Evolutionary conservation across 2,113 vertebrate species (phyloP), one percentile per base, ranked within the genome.

Genomic region (Microtus montanus): DNA sequence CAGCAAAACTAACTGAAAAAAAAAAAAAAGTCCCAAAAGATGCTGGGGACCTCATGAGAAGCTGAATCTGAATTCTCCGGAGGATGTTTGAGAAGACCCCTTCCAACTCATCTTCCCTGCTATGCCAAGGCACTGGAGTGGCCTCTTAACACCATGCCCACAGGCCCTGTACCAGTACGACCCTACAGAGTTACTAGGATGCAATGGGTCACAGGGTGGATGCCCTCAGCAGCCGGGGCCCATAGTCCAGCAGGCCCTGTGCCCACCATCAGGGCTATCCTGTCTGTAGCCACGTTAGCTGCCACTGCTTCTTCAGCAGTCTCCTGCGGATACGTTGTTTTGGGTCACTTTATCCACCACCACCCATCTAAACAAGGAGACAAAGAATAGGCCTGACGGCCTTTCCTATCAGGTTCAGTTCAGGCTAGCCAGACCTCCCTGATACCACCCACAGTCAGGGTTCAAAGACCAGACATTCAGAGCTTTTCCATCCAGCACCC

Each of bases 311-410:
- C 28, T 30, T 74, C 26, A 66, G 68, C 22, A 24, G 44, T 91
- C 79, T 89, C 95, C 91, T 73, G 68, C 70, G 89, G 35, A 71
- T 41, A 92, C 28, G 73, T 41, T 78, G 94, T 95, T 87, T 38
- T 58, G 77, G 54, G 82, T 91, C 35, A 74, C 44, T 88, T 91
- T 95, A 96, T 91, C 92, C 9, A 78, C 41, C 73, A 78, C 52
- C 26, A 15, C 64, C 49, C 75, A 24, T 92, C 75, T 84, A 92
- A 92, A 96, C 19, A 33, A 92, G 38, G 33, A 54, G 64, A 61
- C 33, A 35, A 47, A 17, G n/a, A 35, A 8, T 28, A 1, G 5
- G 74, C 41, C 44, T 14, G 38, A 13, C 26, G 74, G 73, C 12
- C 49, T 54, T 30, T 54, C 66, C 77, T 26, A 49, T 85, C 82